Evolutionary conservation across 2,888 invertebrate species (phyloP).

Genomic region (Sericinus montela): DNA sequence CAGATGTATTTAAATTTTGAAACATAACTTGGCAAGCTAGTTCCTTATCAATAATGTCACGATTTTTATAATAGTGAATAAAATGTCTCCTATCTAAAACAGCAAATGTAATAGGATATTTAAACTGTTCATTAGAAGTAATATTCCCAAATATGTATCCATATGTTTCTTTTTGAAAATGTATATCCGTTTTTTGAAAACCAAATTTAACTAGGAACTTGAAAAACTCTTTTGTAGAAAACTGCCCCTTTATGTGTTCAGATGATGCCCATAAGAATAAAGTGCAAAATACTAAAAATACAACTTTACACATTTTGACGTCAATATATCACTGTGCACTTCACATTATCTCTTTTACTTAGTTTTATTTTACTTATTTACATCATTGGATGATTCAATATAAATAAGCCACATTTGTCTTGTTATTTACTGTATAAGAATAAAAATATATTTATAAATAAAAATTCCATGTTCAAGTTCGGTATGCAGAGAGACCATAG

Average conservation of each 20-base stretch:
- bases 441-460: too few relatives aligned
- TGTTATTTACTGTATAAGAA: too few relatives aligned
- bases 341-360: conserved; percentile 22
- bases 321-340: conserved; percentile 21
- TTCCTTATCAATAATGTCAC: conserved; percentile 81
- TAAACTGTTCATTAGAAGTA: conserved; percentile 84
- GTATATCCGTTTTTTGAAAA: conserved; percentile 95
- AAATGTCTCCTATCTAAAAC: conserved; percentile 94
- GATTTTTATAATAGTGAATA: conserved; percentile 92
- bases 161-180: conserved; percentile 90
- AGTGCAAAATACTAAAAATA: conserved; percentile 45
- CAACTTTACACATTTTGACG: conserved; percentile 54
- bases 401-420: too few relatives aligned
- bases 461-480: too few relatives aligned
- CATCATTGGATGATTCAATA: too few relatives aligned
- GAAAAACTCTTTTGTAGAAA: conserved; percentile 85
- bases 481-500: too few relatives aligned
- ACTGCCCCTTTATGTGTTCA: conserved; percentile 64
- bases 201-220: conserved; percentile 97
- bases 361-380: too few relatives aligned
- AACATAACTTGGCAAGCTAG: conserved; percentile 93
- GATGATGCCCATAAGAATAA: conserved; percentile 43
- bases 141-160: conserved; percentile 98
- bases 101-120: conserved; percentile 88
- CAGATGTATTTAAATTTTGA: conserved; percentile 86